Evolutionary conservation across 1,140 invertebrate genomes (phyloP), one percentile per base, ranked within the genome.

Genomic region (Drusus annulatus): DNA sequence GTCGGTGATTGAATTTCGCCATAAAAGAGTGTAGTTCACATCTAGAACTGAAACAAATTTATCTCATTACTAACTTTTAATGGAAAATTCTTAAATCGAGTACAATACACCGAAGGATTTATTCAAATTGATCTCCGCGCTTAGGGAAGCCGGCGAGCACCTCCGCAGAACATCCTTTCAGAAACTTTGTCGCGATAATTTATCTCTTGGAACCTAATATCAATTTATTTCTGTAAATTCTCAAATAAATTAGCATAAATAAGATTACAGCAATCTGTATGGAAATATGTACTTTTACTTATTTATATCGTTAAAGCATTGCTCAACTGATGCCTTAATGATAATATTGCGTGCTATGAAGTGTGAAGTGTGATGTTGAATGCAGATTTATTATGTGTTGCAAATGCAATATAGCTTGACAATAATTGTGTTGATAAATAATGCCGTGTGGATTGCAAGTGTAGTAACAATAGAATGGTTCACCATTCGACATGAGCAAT

Each of bases 11-110:
- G 28, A 36, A 50, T 68, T 50, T n/a, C 8, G 63, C 28, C 15
- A 68, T 31, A 68, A 68, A 68, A 68, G 60, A 63, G 63, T 36
- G 28, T 21, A 36, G 63, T 68, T 68, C 63, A 31, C 63, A 36
- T 68, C 63, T 50, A 17, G 19, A 68, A 13, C 15, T 31, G 63
- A 68, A 68, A 68, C 63, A 10, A 36, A n/a, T 45, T 68, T 36
- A 68, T 68, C 63, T 50, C n/a, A 31, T 68, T 68, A 68, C 63
- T 36, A 68, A 68, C 28, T 68, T 68, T 68, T 68, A 68, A 68
- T 68, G 63, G 63, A 68, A 63, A 62, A 68, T 68, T 68, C 63
- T 68, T 21, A 68, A 68, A 68, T 68, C 63, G 63, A 68, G 63
- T 68, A 50, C 28, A n/a, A 36, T 36, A 36, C 63, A 17, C n/a